phyloP scores from a whole-genome alignment of 2,888 invertebrate genomes.

The Folsomia manolachei region DNA sequence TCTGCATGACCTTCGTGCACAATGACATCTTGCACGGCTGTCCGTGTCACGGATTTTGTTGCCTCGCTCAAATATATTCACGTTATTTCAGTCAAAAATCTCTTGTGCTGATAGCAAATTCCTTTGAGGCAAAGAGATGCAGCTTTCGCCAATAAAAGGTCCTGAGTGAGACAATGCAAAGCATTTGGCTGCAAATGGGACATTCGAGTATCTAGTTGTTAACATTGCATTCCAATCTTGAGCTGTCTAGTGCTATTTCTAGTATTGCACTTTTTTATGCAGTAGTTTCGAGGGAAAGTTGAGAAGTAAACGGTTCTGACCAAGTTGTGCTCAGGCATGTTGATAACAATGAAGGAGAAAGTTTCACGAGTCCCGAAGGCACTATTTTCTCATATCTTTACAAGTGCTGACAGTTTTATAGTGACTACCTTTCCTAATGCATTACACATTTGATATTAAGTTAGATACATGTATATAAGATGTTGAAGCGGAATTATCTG shows the following conservation, averaged over 20 bases:
- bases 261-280: too few relatives aligned
- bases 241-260: too few relatives aligned
- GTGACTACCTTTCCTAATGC: neutral
- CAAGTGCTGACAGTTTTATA: slow-evolving; percentile 8
- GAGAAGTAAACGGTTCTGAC: too few relatives aligned
- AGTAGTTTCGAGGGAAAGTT: too few relatives aligned
- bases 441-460: neutral
- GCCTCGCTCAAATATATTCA: neutral
- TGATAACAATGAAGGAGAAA: slow-evolving; percentile 6
- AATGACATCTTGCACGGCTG: neutral
- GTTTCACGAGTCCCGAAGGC: slow-evolving; percentile 4
- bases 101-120: too few relatives aligned
- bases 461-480: neutral
- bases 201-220: neutral
- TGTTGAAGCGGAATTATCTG: neutral
- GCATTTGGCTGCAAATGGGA: neutral
- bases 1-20: neutral
- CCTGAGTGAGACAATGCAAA: too few relatives aligned
- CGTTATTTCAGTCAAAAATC: too few relatives aligned
- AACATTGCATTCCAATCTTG: neutral
- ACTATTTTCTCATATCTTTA: neutral
- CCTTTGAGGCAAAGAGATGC: too few relatives aligned
- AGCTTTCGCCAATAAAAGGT: too few relatives aligned
- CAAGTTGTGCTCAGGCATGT: too few relatives aligned
- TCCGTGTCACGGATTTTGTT: neutral